Base-by-base conservation (phyloP, 2,888 invertebrate genomes). In the Tachystola acroxantha region DNA sequence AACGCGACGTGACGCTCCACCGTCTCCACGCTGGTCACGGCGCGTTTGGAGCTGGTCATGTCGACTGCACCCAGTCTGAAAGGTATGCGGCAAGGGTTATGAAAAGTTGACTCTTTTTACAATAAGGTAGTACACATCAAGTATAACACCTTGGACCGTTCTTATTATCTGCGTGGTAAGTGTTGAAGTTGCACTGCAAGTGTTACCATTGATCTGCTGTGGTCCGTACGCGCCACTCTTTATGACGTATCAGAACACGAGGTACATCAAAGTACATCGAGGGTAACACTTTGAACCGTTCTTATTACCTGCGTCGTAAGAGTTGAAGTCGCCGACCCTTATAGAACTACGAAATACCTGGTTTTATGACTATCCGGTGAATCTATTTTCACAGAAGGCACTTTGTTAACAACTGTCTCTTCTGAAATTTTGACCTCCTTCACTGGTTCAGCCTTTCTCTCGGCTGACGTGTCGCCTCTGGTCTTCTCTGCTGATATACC, bases 1-100 rank as follows among this genome's bases (percentile, higher is more conserved):
- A 92, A 95, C 0, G 92, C 93, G 1, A 96, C 94, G 72, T 95
- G 93, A 1, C 89, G 66, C 46, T 91, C 88, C 13, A 91, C 87
- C 0, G 86, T 82, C 48, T 87, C 84, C 1, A 87, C 85, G 3
- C 59, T 61, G 0, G 86, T 85, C 1, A 78, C 50, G 0, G 79
- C 56, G 36, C 73, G 76, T 56, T 86, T 88, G 0, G 64, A 62
- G 0, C 71, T 79, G 0, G 68, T 62, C 64, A 73, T 71, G 49
- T 87, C 85, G n/a, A 87, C 64, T 3, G 84, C 85, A 3, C 88
- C 87, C 37, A 88, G 43, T 43, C 85, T 86, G 52, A n/a, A 24
- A 24, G 16, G n/a, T n/a, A n/a, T n/a, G n/a, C n/a, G n/a, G n/a
- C 7, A 7, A 20, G 20, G 20, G 20, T 20, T 4, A 20, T 4